Conservation (phyloP, 2,797 vertebrate species). For the Urocyon cinereoargenteus region DNA sequence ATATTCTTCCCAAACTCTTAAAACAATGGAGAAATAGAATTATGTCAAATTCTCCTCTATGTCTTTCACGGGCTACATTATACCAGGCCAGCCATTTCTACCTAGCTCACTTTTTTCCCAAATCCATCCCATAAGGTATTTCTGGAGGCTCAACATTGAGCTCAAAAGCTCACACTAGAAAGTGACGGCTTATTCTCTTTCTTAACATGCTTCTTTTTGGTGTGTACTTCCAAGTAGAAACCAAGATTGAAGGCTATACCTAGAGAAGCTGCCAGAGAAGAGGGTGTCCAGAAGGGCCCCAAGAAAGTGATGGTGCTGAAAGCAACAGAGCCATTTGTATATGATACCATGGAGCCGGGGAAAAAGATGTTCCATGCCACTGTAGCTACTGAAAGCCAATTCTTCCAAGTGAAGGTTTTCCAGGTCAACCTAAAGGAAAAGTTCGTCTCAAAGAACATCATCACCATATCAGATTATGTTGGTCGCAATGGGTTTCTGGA, state of each 20-base stretch:
- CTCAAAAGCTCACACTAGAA: neutral
- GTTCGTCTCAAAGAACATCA: constrained; percentile 35
- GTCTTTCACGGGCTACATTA: neutral
- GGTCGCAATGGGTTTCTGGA: constrained; percentile 52
- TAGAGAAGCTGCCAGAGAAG: neutral
- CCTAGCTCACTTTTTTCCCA: neutral
- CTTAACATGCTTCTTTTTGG: neutral
- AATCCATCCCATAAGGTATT: neutral
- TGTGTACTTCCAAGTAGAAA: constrained; percentile 40
- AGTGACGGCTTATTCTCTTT: neutral
- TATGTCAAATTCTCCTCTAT: neutral
- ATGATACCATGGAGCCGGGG: fast-evolving
- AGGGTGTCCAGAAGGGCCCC: neutral
- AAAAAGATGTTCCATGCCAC: constrained; percentile 70
- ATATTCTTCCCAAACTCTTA: neutral
- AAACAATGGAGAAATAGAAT: neutral
- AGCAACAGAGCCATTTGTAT: constrained; percentile 34
- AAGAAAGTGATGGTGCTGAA: constrained; percentile 68
- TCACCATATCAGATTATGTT: constrained; percentile 38
- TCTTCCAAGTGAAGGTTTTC: constrained; percentile 69
- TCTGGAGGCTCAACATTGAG: neutral
- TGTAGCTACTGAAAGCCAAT: constrained; percentile 53
- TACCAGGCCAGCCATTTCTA: neutral
- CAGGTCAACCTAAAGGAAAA: neutral
- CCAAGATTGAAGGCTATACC: neutral